Evolutionary conservation across 2,797 vertebrate genomes (phyloP).

Genomic region (Eidolon dupreanum): DNA sequence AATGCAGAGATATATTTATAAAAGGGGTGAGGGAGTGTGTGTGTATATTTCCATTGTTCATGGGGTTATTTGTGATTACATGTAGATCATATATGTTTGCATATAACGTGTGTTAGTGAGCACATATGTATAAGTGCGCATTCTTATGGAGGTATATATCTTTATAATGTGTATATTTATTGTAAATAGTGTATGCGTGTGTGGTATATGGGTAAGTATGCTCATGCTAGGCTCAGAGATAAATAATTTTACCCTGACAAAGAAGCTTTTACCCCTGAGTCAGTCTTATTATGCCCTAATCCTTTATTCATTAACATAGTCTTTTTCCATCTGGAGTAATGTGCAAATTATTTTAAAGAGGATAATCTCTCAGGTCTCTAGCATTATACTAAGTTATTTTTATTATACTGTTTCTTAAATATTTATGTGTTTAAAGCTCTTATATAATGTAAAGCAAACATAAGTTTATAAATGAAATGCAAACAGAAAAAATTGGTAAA

Average conservation of each 20-base stretch:
- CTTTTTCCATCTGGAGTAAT: background rate
- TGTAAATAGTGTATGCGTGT: background rate
- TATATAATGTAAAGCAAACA: conserved; percentile 30
- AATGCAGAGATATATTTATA: background rate
- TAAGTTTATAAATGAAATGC: conserved; percentile 31
- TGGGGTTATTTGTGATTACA: background rate
- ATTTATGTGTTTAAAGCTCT: conserved; percentile 15
- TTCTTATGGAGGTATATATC: background rate
- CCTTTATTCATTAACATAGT: background rate
- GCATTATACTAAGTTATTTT: conserved; percentile 48
- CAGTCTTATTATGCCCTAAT: background rate
- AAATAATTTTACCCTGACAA: background rate
- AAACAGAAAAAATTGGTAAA: conserved; percentile 8
- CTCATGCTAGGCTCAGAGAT: background rate
- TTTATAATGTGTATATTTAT: background rate
- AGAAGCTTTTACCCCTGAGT: background rate
- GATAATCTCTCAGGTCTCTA: conserved; percentile 17
- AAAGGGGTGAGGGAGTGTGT: background rate
- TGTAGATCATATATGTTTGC: background rate
- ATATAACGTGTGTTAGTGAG: background rate
- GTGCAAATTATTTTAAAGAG: conserved; percentile 35
- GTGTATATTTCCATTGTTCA: background rate
- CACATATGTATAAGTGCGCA: background rate
- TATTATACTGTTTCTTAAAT: background rate
- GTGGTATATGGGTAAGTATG: background rate